Evolutionary conservation across 2,888 invertebrate species (phyloP), one percentile per base, ranked within the genome.

Genomic region (Harpagoxenus sublaevis): DNA sequence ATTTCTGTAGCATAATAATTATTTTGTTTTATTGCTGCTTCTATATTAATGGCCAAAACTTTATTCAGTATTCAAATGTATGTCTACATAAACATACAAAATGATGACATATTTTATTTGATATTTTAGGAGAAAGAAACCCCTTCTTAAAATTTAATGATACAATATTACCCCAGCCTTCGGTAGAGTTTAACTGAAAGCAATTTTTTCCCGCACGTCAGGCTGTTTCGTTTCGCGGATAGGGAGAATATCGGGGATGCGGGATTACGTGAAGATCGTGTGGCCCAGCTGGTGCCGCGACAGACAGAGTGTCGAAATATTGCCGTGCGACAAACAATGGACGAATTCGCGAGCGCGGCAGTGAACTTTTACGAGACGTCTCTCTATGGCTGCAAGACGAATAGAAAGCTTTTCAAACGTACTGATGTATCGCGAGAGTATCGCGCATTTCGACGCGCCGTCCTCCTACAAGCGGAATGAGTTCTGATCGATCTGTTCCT

Each of bases 281-380:
- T 57, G 68, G 45, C 4, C 66, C 90, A 84, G 87, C 88, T 83
- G 85, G n/a, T 65, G 75, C 62, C 63, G 12, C 63, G 23, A 35
- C 39, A 65, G 71, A 74, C 55, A 63, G n/a, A 60, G 35, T 48
- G 66, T 85, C 53, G 83, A 89, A 88, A 88, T 89, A 88, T 89
- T 85, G 53, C 53, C 53, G 9, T 55, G 83, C 65, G 74, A 66
- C 87, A 86, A 90, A 89, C 90, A 87, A 89, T 84, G 82, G 70
- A 84, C 85, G 83, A 86, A 88, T 85, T 90, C 71, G 84, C 83
- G 65, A 78, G 53, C 18, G 73, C 18, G 73, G 70, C 78, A 63
- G 31, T 66, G 57, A 71, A 66, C 83, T 77, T 86, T 89, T 84
- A 71, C 86, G 78, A 84, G 70, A 77, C 63, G 45, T 57, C 60